Conservation (phyloP, 1,140 invertebrate genomes). For the Platyura marginata region DNA sequence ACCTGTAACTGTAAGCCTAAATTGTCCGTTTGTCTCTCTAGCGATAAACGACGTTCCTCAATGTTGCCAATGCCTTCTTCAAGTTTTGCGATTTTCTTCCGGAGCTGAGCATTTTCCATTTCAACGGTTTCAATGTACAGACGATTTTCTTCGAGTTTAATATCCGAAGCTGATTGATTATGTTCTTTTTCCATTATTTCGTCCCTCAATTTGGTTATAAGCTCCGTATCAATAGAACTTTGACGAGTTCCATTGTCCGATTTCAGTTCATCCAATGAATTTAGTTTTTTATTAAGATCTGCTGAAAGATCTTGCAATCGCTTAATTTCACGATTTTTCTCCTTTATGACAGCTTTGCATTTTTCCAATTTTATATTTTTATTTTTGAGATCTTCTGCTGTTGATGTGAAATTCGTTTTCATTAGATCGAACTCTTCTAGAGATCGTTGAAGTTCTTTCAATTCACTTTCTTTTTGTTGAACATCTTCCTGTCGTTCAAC, state of each 20-base stretch:
- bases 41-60: constrained; percentile 30
- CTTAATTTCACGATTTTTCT: constrained; percentile 17
- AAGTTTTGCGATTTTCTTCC: constrained; percentile 33
- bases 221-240: background rate
- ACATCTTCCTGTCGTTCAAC: background rate
- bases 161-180: constrained; percentile 26
- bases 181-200: constrained; percentile 21
- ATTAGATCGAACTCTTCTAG: background rate
- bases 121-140: constrained; percentile 52
- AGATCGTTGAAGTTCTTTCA: background rate
- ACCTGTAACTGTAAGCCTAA: constrained; percentile 33
- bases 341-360: constrained; percentile 22
- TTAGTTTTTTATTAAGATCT: constrained; percentile 16
- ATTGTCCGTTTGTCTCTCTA: constrained; percentile 31
- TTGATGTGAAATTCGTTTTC: background rate
- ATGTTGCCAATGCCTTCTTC: constrained; percentile 35
- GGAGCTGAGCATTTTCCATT: constrained; percentile 40
- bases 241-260: constrained; percentile 2
- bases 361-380: constrained; percentile 19
- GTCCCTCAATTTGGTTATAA: background rate
- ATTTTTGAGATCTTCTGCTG: constrained; percentile 10
- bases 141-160: constrained; percentile 51
- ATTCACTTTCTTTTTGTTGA: background rate
- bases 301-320: constrained; percentile 10
- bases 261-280: constrained; percentile 14